A percentile compares a stretch with the other conserved stretches of the same genome.
Evolutionary conservation across 2,888 invertebrate genomes (phyloP).

Genomic region (Physocephala rufipes): DNA sequence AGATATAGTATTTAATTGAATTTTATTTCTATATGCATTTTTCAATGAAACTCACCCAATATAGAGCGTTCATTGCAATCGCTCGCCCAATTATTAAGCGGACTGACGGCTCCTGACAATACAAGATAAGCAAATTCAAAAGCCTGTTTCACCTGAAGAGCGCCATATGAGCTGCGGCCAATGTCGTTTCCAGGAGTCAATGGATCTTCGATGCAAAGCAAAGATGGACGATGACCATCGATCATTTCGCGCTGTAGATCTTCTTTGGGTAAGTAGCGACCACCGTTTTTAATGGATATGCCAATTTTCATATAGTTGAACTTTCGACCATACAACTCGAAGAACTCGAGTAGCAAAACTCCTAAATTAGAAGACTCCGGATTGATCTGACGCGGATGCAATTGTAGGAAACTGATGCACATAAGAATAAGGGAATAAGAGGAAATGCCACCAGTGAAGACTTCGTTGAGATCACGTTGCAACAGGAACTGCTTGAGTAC

Average conservation of each 20-base stretch:
- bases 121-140: constrained; percentile 96
- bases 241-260: constrained; percentile 93
- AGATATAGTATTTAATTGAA: neutral
- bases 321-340: constrained; percentile 95
- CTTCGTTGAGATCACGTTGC: constrained; percentile 98
- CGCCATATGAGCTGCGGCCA: constrained; percentile 92
- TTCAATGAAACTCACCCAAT: constrained; percentile 66
- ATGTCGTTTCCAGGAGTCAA: constrained; percentile 96
- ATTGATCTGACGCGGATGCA: constrained; percentile 86
- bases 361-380: constrained; percentile 83
- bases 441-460: constrained; percentile 97
- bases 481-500: constrained; percentile 98
- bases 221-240: constrained; percentile 91
- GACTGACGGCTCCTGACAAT: constrained; percentile 79
- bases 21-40: neutral
- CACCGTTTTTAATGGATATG: constrained; percentile 92
- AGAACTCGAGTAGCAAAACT: constrained; percentile 94
- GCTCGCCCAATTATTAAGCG: constrained; percentile 67
- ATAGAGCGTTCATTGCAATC: constrained; percentile 72
- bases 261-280: constrained; percentile 92
- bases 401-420: constrained; percentile 96
- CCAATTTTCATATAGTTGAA: constrained; percentile 91
- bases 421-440: constrained; percentile 98
- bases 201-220: constrained; percentile 98
- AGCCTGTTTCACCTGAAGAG: constrained; percentile 80